Evolutionary conservation across 2,888 invertebrate genomes (phyloP), one percentile per base, ranked within the genome.

Genomic region (Linnaemya tessellans): DNA sequence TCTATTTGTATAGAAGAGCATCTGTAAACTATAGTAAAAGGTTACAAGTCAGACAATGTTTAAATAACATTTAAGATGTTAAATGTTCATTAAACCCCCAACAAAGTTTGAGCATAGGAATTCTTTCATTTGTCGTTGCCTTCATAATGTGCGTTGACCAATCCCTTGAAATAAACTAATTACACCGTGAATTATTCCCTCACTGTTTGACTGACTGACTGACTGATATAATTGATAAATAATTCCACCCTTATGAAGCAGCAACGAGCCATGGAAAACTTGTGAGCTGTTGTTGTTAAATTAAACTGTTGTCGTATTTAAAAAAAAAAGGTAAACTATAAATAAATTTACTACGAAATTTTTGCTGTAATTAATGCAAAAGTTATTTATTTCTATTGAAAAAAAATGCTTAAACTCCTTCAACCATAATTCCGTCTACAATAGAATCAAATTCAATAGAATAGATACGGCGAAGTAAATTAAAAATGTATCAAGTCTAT

Each of bases 341-440:
- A 54, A 3, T 54, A 13, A 54, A 54, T 13, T 54, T 25, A 54
- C 3, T 54, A 54, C 13, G 25, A 25, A 54, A 54, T 30, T 38
- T 62, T 51, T 46, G 15, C 9, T 41, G 30, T 20, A 35, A 30
- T 30, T 30, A 20, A 30, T 41, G 38, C 13, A 41, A 18, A 38
- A 38, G 9, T 60, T 60, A 18, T 41, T 60, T 60, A 38, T 54
- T 54, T 56, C 25, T 74, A 74, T 51, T 62, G 62, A 74, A n/a
- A 56, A n/a, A 56, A 25, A 84, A 49, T 58, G 41, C 49, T 62
- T 15, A 41, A 77, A 84, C 81, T 84, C 78, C 74, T 81, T 84
- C 84, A 84, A 84, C 81, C 84, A 84, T 84, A 62, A 56, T 79
- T 84, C 84, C 84, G 84, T 68, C 43, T 20, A 8, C 11, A 11